Evolutionary conservation across 2,888 invertebrate genomes (phyloP).

Genomic region (Beris morrisii): DNA sequence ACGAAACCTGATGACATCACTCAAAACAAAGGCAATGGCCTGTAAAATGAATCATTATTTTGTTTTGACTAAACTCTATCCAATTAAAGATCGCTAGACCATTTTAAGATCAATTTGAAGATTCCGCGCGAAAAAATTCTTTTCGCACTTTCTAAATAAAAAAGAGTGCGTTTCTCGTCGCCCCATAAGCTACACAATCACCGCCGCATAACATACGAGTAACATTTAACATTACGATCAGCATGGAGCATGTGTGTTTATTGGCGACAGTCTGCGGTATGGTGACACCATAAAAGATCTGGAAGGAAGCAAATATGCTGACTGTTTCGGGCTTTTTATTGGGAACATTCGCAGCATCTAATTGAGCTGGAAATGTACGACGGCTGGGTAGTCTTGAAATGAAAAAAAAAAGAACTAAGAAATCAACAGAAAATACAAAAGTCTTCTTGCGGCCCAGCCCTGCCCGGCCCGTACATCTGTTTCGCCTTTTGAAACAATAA

Average conservation of each 20-base stretch:
- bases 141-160: constrained; percentile 1
- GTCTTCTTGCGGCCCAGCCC: no score
- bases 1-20: constrained; percentile 22
- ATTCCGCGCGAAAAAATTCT: neutral
- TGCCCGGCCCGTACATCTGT: no score
- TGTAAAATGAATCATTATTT: constrained; percentile 17
- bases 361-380: no score
- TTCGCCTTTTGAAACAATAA: no score
- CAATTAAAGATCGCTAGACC: constrained; percentile 17
- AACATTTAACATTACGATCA: neutral
- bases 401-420: no score
- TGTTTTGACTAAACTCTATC: constrained; percentile 7
- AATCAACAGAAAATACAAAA: no score
- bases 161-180: no score
- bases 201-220: neutral
- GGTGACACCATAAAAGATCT: neutral
- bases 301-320: no score
- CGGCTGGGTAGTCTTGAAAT: no score
- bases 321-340: no score
- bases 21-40: constrained; percentile 19
- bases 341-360: no score
- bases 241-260: constrained; percentile 10
- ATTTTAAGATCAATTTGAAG: constrained; percentile 12
- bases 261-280: constrained; percentile 13
- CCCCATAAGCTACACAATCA: no score